Evolutionary conservation across 1,140 invertebrate species (phyloP).

Genomic region (Anastrepha obliqua): DNA sequence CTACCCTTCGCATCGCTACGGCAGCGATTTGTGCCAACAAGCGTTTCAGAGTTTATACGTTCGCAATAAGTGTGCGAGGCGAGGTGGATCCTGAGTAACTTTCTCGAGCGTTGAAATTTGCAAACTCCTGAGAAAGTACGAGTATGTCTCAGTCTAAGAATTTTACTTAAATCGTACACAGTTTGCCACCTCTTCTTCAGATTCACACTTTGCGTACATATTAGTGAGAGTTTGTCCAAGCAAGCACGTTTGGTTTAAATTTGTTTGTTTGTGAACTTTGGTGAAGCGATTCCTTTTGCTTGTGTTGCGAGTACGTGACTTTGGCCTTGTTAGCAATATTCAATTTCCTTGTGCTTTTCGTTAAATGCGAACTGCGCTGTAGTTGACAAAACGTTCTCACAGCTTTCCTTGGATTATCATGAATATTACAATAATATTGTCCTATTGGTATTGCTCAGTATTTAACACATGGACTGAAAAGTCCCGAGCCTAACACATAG

Average conservation of each 20-base stretch:
- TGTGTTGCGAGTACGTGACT: conserved; percentile 34
- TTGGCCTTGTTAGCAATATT: not conserved
- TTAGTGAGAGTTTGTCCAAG: not conserved
- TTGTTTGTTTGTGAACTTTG: conserved; percentile 16
- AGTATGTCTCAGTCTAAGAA: not conserved
- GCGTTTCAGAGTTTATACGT: not conserved
- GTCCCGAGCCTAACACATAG: too few species aligned
- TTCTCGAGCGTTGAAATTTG: too few species aligned
- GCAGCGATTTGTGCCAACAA: not conserved
- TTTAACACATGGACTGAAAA: too few species aligned
- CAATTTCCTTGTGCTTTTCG: not conserved
- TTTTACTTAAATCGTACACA: not conserved
- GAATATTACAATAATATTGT: too few species aligned
- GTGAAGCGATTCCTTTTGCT: not conserved
- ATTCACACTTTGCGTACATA: not conserved
- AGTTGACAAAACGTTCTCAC: too few species aligned
- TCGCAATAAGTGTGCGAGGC: too few species aligned
- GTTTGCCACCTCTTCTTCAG: not conserved
- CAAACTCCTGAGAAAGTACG: too few species aligned
- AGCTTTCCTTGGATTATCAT: too few species aligned
- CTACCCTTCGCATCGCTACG: not conserved
- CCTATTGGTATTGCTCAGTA: too few species aligned
- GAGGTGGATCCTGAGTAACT: not conserved
- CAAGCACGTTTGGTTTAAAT: not conserved
- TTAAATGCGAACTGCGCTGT: too few species aligned